phyloP scores from a whole-genome alignment of 2,888 invertebrate species.

The Diaprepes abbreviatus region DNA sequence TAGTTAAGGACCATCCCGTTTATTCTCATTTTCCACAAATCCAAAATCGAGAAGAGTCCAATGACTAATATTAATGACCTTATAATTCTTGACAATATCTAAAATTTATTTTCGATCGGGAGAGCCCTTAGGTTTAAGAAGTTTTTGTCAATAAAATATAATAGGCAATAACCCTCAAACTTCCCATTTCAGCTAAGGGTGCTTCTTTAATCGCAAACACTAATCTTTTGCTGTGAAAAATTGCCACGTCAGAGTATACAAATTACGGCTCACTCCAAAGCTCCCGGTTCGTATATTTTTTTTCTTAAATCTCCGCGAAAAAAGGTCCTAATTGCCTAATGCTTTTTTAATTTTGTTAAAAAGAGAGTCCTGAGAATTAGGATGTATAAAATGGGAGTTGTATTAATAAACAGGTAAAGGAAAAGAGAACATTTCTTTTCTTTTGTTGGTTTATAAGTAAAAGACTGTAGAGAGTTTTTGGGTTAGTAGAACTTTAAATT shows the following conservation, averaged over 20 bases:
- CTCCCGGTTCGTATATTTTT: conserved; percentile 35
- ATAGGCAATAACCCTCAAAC: conserved; percentile 59
- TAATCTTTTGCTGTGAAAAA: conserved; percentile 62
- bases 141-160: conserved; percentile 58
- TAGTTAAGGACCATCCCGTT: no score
- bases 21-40: no score
- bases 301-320: conserved; percentile 44
- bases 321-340: conserved; percentile 45
- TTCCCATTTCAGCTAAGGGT: conserved; percentile 55
- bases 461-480: no score
- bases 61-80: conserved; percentile 9
- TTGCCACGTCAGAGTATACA: conserved; percentile 61
- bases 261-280: conserved; percentile 60
- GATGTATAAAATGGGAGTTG: conserved; percentile 5
- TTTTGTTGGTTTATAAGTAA: no score
- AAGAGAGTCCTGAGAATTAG: background rate
- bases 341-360: conserved; percentile 42
- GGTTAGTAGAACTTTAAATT: no score
- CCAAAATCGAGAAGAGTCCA: no score
- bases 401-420: conserved; percentile 1
- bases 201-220: conserved; percentile 59
- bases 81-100: conserved; percentile 22
- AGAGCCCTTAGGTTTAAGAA: conserved; percentile 13
- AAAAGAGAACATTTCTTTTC: no score
- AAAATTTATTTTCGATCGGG: conserved; percentile 19